phyloP scores from a whole-genome alignment of 2,888 invertebrate species.

The Tenthredo amoena region DNA sequence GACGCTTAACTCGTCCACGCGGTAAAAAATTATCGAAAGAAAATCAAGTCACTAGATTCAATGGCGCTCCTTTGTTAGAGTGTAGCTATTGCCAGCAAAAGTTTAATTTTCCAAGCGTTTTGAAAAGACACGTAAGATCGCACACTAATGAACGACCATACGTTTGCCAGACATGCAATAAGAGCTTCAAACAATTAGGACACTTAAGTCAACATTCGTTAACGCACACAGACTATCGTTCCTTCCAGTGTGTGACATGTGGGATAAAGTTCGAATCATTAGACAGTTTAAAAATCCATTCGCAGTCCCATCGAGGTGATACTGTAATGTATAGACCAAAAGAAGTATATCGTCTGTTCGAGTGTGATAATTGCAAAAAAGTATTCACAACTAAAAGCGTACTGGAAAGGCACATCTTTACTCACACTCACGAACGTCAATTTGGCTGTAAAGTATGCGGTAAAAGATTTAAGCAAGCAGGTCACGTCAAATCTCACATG shows the following conservation, averaged over 20 bases:
- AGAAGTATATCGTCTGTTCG: slow-evolving; percentile 67
- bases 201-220: slow-evolving; percentile 70
- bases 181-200: slow-evolving; percentile 71
- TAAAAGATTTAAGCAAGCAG: slow-evolving; percentile 79
- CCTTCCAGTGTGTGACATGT: slow-evolving; percentile 67
- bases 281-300: slow-evolving; percentile 65
- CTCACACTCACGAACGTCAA: slow-evolving; percentile 76
- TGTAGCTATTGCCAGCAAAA: slow-evolving; percentile 69
- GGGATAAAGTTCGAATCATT: slow-evolving; percentile 65
- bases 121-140: slow-evolving; percentile 70
- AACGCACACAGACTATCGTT: slow-evolving; percentile 69
- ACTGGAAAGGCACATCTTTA: slow-evolving; percentile 79
- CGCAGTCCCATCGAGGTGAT: slow-evolving; percentile 61
- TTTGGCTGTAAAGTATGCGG: slow-evolving; percentile 79
- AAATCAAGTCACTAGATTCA: slow-evolving; percentile 50
- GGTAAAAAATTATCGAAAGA: slow-evolving; percentile 53
- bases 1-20: slow-evolving; percentile 17
- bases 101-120: slow-evolving; percentile 70
- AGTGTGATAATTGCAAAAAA: slow-evolving; percentile 79
- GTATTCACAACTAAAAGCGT: slow-evolving; percentile 79
- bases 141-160: slow-evolving; percentile 72
- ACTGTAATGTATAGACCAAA: slow-evolving; percentile 49
- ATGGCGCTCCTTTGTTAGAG: slow-evolving; percentile 61
- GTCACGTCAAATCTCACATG: slow-evolving; percentile 78
- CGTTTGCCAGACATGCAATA: slow-evolving; percentile 68